Evolutionary conservation across 2,888 invertebrate species (phyloP).

Genomic region (Cristatella mucedo): DNA sequence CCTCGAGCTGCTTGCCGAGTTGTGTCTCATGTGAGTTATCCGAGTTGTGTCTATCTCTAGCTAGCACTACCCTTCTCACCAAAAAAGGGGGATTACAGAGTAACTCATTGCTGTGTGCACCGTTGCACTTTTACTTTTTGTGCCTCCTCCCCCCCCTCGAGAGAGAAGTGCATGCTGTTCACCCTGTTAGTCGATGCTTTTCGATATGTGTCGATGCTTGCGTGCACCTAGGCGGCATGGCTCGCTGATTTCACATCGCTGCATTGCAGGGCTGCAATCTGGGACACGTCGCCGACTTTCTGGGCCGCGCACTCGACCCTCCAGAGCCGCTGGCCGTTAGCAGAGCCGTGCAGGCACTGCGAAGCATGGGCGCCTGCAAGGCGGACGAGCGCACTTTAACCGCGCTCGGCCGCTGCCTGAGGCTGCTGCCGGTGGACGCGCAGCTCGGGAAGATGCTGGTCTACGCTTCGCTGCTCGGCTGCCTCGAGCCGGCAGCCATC

Average conservation of each 20-base stretch:
- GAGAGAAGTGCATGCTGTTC: too few relatives aligned
- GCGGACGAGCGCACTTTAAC: slow-evolving; percentile 21
- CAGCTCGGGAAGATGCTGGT: slow-evolving; percentile 34
- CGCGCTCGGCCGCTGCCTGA: slow-evolving; percentile 32
- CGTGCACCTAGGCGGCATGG: too few relatives aligned
- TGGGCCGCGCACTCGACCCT: slow-evolving; percentile 26
- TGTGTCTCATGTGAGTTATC: too few relatives aligned
- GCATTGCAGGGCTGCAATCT: slow-evolving; percentile 28
- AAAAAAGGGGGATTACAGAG: too few relatives aligned
- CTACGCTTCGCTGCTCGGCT: slow-evolving; percentile 29
- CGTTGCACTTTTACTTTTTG: too few relatives aligned
- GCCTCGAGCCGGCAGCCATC: slow-evolving; percentile 29
- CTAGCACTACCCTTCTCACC: too few relatives aligned
- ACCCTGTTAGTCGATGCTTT: too few relatives aligned
- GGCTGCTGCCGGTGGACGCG: slow-evolving; percentile 30
- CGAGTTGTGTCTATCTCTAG: too few relatives aligned
- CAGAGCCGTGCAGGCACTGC: slow-evolving; percentile 26
- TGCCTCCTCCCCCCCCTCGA: too few relatives aligned
- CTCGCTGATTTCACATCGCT: background rate
- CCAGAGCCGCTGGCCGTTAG: slow-evolving; percentile 20
- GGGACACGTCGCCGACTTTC: slow-evolving; percentile 25
- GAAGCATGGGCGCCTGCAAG: slow-evolving; percentile 28
- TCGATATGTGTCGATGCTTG: too few relatives aligned
- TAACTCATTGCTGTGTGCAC: too few relatives aligned
- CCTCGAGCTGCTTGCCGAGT: too few relatives aligned